Evolutionary conservation across 2,797 vertebrate genomes (phyloP).

Genomic region (Xiphorhynchus erythropygius): DNA sequence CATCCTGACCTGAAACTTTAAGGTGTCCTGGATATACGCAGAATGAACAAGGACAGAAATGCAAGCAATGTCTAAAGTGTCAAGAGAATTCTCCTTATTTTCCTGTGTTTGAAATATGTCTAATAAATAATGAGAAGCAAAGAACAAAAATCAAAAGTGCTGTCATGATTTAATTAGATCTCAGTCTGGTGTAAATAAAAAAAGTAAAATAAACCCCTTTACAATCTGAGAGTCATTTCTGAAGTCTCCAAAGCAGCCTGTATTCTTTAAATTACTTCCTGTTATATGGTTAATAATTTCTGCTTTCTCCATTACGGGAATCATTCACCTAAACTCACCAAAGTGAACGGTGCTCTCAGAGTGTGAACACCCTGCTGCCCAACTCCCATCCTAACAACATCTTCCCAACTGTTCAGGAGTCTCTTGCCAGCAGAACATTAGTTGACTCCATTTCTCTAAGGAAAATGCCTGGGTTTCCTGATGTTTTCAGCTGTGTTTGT

Average conservation of each 20-base stretch:
- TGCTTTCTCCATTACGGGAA: constrained; percentile 22
- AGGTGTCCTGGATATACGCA: background rate
- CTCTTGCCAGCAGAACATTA: constrained; percentile 12
- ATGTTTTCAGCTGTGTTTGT: constrained; percentile 62
- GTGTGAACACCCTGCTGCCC: background rate
- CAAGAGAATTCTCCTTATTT: background rate
- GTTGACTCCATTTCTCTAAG: background rate
- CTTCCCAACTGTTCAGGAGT: background rate
- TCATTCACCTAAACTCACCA: background rate
- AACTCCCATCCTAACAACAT: background rate
- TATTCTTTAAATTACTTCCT: constrained; percentile 61
- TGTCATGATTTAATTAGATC: background rate
- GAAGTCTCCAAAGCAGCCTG: background rate
- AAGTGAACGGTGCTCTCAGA: background rate
- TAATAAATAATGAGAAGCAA: background rate
- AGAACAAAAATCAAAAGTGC: background rate
- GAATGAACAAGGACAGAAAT: background rate
- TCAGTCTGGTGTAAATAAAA: background rate
- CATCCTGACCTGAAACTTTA: background rate
- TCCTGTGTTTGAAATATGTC: background rate
- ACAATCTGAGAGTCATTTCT: background rate
- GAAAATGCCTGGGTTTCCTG: constrained; percentile 41
- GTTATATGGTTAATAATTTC: constrained; percentile 33
- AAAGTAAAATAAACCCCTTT: background rate
- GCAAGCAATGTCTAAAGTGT: background rate